These are phyloP conservation scores for Melanostigma gelatinosum DNA, from an alignment of 2,113 vertebrate genomes.

Conservation along the genomic window DNA sequence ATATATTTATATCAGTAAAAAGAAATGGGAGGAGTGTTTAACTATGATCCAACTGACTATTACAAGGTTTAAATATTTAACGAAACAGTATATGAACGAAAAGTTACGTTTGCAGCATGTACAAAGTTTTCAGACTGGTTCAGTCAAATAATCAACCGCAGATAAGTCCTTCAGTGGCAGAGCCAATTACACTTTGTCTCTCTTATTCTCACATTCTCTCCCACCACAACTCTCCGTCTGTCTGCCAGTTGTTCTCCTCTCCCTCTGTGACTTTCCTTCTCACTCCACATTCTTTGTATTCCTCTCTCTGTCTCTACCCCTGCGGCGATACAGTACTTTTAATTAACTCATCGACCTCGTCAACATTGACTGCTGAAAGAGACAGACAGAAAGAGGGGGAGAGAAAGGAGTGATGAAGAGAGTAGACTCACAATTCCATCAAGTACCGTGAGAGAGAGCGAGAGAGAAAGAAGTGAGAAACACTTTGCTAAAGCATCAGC, in stretches of 20 bases:
- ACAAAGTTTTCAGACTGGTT: neutral
- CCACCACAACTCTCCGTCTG: conserved; percentile 19
- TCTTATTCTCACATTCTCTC: conserved; percentile 1
- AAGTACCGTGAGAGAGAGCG: conserved; percentile 28
- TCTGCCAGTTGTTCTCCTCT: conserved; percentile 48
- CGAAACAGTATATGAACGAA: neutral
- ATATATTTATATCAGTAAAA: conserved; percentile 7
- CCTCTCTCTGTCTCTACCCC: conserved; percentile 42
- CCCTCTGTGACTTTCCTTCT: conserved; percentile 39
- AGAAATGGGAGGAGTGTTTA: conserved; percentile 12
- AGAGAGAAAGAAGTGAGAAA: conserved; percentile 18
- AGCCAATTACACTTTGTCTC: conserved; percentile 24
- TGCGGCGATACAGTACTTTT: conserved; percentile 60
- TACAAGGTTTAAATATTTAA: neutral
- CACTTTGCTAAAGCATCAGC: conserved; percentile 36
- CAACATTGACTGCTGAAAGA: conserved; percentile 67
- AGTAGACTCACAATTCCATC: conserved; percentile 55
- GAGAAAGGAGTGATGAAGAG: neutral
- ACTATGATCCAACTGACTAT: neutral
- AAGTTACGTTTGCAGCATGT: neutral
- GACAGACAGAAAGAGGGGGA: conserved; percentile 20
- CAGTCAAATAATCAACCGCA: conserved; percentile 51
- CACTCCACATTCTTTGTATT: conserved; percentile 31
- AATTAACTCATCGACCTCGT: conserved; percentile 78
- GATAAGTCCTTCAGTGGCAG: conserved; percentile 36